Conservation (phyloP, 2,888 invertebrate species). For the Choreutis nemorana region DNA sequence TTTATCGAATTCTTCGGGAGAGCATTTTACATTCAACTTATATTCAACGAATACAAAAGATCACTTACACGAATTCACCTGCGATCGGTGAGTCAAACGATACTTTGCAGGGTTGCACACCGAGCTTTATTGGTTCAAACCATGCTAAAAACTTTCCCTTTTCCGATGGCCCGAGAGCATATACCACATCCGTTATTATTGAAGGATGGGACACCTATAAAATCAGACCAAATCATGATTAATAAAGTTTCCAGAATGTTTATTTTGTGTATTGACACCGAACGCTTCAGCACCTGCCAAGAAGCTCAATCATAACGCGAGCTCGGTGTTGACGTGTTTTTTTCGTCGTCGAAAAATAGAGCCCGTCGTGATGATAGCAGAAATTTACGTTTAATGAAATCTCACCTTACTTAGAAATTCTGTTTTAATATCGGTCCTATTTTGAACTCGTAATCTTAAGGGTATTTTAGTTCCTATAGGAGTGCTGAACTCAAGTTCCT, state of each 20-base stretch:
- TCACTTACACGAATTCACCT: conserved; percentile 49
- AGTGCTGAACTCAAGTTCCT: conserved; percentile 32
- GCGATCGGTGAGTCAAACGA: conserved; percentile 38
- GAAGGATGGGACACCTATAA: conserved; percentile 39
- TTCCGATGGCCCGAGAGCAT: conserved; percentile 31
- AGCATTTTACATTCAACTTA: no score
- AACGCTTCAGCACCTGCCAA: no score
- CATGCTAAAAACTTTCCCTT: conserved; percentile 45
- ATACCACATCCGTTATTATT: conserved; percentile 32
- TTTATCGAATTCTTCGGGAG: no score
- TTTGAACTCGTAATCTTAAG: conserved; percentile 40
- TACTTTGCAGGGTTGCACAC: conserved; percentile 33
- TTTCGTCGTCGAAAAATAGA: no score
- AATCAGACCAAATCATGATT: no score
- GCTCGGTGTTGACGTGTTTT: no score
- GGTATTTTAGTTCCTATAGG: conserved; percentile 34
- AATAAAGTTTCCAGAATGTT: no score
- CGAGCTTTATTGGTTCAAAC: conserved; percentile 47
- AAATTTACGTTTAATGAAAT: no score
- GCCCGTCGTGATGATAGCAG: no score
- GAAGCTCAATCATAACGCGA: no score
- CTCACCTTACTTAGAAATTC: conserved; percentile 33
- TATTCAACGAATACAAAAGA: background rate
- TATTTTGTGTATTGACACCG: no score
- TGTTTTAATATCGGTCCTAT: conserved; percentile 30